Evolutionary conservation across 1,140 invertebrate species (phyloP).

Genomic region (Lysiphlebus fabarum): DNA sequence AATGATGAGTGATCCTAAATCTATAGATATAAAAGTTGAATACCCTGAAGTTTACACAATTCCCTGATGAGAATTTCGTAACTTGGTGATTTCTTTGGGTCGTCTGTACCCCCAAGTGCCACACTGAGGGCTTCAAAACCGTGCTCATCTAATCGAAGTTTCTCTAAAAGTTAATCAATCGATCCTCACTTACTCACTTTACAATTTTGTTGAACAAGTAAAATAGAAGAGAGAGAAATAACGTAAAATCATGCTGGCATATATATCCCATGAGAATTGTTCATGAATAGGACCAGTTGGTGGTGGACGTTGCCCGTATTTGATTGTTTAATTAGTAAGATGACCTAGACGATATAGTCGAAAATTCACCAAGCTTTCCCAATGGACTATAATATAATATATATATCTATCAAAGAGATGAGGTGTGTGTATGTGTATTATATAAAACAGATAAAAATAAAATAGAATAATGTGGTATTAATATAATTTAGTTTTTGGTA

Average conservation of each 20-base stretch:
- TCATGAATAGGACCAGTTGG: constrained; percentile 37
- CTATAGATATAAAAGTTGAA: too few species aligned
- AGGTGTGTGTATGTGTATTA: too few species aligned
- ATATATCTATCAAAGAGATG: too few species aligned
- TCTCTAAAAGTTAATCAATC: constrained; percentile 46
- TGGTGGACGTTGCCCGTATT: constrained; percentile 48
- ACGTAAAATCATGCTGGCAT: constrained; percentile 23
- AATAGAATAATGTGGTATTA: not conserved
- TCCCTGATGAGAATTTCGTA: constrained; percentile 13
- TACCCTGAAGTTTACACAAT: constrained; percentile 1
- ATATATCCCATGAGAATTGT: constrained; percentile 17
- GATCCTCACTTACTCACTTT: constrained; percentile 29
- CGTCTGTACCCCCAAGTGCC: constrained; percentile 12
- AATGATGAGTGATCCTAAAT: too few species aligned
- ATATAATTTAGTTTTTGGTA: too few species aligned
- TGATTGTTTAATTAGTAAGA: constrained; percentile 59
- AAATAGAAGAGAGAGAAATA: not conserved
- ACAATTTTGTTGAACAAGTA: not conserved
- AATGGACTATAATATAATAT: too few species aligned
- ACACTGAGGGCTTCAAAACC: not conserved
- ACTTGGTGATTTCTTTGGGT: constrained; percentile 22
- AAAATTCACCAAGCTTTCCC: too few species aligned
- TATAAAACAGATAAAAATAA: not conserved
- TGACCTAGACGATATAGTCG: constrained; percentile 41
- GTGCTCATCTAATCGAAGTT: constrained; percentile 45